A percentile compares a stretch with the other conserved stretches of the same genome.
phyloP scores from a whole-genome alignment of 2,888 invertebrate genomes.

The Hedya salicella region DNA sequence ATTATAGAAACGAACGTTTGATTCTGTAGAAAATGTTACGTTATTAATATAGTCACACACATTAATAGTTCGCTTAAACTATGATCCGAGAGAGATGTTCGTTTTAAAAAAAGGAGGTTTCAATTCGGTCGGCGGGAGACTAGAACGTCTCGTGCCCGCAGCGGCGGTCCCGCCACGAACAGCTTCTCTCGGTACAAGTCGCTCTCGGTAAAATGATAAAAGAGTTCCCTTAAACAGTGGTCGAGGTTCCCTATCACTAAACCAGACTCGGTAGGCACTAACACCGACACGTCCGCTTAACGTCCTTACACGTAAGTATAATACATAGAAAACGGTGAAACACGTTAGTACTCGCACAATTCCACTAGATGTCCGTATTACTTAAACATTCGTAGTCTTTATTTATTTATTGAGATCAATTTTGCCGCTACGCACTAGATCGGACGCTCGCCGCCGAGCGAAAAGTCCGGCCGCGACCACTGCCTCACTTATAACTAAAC shows the following conservation, averaged over 20 bases:
- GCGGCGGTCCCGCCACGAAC: background rate
- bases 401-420: conserved; percentile 82
- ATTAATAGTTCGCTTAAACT: conserved; percentile 73
- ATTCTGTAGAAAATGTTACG: conserved; percentile 79
- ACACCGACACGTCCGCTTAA: conserved; percentile 71
- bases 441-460: conserved; percentile 62
- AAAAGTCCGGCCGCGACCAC: conserved; percentile 47
- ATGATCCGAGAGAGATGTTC: conserved; percentile 69
- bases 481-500: conserved; percentile 50
- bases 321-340: conserved; percentile 81
- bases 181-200: conserved; percentile 54
- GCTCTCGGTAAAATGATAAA: conserved; percentile 74
- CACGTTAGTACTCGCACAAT: conserved; percentile 78
- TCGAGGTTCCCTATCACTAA: conserved; percentile 68
- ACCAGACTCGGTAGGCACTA: conserved; percentile 82
- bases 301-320: conserved; percentile 68
- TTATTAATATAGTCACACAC: conserved; percentile 74
- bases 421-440: conserved; percentile 75
- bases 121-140: conserved; percentile 48
- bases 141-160: conserved; percentile 26
- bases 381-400: conserved; percentile 72
- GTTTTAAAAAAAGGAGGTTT: conserved; percentile 21
- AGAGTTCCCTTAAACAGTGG: conserved; percentile 72
- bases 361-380: conserved; percentile 80
- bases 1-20: conserved; percentile 59